Evolutionary conservation across 2,113 vertebrate genomes (phyloP).

Genomic region (Paradoxurus hermaphroditus): DNA sequence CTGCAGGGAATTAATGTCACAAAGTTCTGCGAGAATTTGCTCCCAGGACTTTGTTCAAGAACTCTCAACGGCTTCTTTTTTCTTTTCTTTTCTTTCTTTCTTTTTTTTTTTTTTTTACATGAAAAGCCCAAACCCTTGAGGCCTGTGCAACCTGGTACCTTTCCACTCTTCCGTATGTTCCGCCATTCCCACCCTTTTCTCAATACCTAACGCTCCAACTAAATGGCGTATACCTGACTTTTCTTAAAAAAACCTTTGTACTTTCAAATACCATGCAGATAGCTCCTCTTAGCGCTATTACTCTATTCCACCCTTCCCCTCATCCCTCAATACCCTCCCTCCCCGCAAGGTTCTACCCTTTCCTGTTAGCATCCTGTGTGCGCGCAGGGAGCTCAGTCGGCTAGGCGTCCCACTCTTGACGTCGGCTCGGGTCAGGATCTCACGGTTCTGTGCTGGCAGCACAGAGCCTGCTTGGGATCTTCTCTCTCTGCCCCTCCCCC

Average conservation of each 20-base stretch:
- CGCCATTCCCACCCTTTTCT: neutral
- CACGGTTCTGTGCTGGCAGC: too few species aligned
- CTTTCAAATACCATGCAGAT: neutral
- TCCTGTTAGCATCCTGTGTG: neutral
- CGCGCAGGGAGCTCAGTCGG: too few species aligned
- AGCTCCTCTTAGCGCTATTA: neutral
- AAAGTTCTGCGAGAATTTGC: conserved; percentile 3
- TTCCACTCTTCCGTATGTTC: neutral
- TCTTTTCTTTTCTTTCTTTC: neutral
- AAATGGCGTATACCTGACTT: neutral
- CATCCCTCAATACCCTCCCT: too few species aligned
- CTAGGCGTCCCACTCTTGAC: too few species aligned
- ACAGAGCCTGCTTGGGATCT: too few species aligned
- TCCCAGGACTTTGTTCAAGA: neutral
- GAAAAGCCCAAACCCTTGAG: neutral
- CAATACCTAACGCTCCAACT: neutral
- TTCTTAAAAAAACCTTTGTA: neutral
- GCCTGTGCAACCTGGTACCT: neutral
- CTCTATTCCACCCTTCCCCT: neutral
- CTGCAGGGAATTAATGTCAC: neutral
- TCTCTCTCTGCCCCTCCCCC: too few species aligned
- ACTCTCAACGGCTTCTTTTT: neutral
- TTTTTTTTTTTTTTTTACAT: neutral
- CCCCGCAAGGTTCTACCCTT: neutral
- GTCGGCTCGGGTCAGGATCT: too few species aligned